Percentiles rank a stretch among this genome's conserved stretches.
phyloP scores from a whole-genome alignment of 2,888 invertebrate genomes.

The Bruchidius siliquastri region DNA sequence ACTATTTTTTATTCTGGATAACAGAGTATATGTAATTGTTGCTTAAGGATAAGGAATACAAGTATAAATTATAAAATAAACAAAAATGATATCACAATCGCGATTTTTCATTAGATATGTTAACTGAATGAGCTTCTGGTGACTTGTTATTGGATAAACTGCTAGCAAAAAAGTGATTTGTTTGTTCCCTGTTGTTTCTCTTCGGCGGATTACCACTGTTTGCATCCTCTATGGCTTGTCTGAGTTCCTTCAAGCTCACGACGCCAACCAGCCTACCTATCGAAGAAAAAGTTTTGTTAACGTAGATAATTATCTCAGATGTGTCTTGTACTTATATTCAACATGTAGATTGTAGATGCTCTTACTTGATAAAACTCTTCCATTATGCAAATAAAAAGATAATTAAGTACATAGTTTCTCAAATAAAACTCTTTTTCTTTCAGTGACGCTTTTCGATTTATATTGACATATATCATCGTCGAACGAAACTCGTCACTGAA shows the following conservation, averaged over 20 bases:
- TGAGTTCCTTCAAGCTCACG: constrained; percentile 88
- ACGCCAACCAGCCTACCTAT: constrained; percentile 90
- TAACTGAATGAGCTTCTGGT: not conserved
- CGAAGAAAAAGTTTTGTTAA: constrained; percentile 45
- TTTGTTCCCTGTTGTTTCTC: constrained; percentile 7
- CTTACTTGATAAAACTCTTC: too few relatives aligned
- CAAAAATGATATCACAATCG: not conserved
- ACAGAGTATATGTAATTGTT: not conserved
- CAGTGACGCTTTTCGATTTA: too few relatives aligned
- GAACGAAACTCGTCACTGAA: too few relatives aligned
- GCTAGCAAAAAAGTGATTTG: not conserved
- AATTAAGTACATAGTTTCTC: too few relatives aligned
- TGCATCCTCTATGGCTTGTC: constrained; percentile 84
- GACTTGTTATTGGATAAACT: not conserved
- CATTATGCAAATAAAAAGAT: too few relatives aligned
- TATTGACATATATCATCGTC: too few relatives aligned
- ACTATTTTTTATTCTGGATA: not conserved
- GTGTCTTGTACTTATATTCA: constrained; percentile 67
- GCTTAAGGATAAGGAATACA: not conserved
- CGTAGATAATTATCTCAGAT: too few relatives aligned
- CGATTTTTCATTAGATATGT: not conserved
- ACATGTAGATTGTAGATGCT: too few relatives aligned
- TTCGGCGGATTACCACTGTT: constrained; percentile 67
- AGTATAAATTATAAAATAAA: not conserved
- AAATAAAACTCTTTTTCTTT: too few relatives aligned